Percentiles rank a stretch among this genome's conserved stretches.
Conservation (phyloP, 1,140 invertebrate species). For the Neodiprion fabricii region DNA sequence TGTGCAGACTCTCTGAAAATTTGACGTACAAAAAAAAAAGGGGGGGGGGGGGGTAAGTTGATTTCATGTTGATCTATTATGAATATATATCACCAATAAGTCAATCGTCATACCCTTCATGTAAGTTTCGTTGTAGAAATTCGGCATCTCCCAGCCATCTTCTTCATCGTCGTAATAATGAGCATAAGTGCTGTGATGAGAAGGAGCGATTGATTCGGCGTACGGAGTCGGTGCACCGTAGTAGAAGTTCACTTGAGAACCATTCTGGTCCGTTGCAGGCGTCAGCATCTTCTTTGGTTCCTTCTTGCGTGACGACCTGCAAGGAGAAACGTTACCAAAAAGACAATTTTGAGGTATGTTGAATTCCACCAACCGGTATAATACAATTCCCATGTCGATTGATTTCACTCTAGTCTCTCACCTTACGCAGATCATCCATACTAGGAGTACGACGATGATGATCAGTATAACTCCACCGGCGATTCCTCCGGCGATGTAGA, state of each 20-base stretch:
- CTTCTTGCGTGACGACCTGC: slow-evolving; percentile 78
- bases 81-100: slow-evolving; percentile 17
- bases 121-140: slow-evolving; percentile 96
- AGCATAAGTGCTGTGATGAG: slow-evolving; percentile 93
- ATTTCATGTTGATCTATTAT: slow-evolving; percentile 18
- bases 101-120: slow-evolving; percentile 75
- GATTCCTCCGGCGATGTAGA: slow-evolving; percentile 92
- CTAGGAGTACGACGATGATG: slow-evolving; percentile 88
- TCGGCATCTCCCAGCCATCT: slow-evolving; percentile 97
- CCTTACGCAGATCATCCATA: slow-evolving; percentile 97
- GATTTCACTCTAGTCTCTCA: slow-evolving; percentile 43
- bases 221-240: slow-evolving; percentile 92
- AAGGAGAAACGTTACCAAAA: slow-evolving; percentile 27
- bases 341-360: slow-evolving; percentile 12
- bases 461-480: slow-evolving; percentile 90
- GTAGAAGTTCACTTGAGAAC: slow-evolving; percentile 95
- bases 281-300: slow-evolving; percentile 88
- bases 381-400: slow-evolving; percentile 1
- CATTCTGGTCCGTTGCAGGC: slow-evolving; percentile 85
- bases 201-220: slow-evolving; percentile 93
- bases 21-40: not conserved
- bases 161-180: slow-evolving; percentile 95
- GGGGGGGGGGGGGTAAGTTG: slow-evolving; percentile 5
- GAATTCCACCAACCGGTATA: not conserved
- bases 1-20: slow-evolving; percentile 78